Percentiles rank a stretch among this genome's conserved stretches.
Evolutionary conservation across 1,140 invertebrate species (phyloP).

Genomic region (Anastrepha ludens): DNA sequence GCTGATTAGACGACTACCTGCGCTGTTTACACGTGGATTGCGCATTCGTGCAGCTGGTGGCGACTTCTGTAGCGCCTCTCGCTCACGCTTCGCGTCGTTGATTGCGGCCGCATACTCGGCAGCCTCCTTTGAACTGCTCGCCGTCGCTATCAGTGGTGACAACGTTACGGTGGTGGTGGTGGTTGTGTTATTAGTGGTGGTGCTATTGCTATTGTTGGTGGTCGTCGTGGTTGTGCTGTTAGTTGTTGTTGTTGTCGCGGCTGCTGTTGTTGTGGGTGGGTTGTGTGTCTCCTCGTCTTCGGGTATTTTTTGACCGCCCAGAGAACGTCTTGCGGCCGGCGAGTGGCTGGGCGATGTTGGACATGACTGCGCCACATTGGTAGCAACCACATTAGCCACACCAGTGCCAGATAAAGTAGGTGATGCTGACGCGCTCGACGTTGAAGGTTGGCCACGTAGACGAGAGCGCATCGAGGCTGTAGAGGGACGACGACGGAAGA

Average conservation of each 20-base stretch:
- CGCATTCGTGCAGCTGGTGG: constrained; percentile 21
- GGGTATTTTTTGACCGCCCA: constrained; percentile 68
- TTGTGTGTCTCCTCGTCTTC: constrained; percentile 65
- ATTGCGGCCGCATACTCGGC: constrained; percentile 58
- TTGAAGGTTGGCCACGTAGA: constrained; percentile 62
- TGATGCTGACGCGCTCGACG: constrained; percentile 58
- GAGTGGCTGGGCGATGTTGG: constrained; percentile 72
- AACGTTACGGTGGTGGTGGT: background rate
- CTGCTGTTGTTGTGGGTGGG: constrained; percentile 64
- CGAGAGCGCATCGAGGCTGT: constrained; percentile 65
- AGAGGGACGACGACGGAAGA: constrained; percentile 75
- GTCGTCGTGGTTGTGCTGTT: constrained; percentile 29
- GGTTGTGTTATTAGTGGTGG: constrained; percentile 60
- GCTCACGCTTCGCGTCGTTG: constrained; percentile 31
- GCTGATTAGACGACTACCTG: constrained; percentile 61
- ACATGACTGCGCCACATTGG: constrained; percentile 62
- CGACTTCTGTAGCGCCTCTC: constrained; percentile 50
- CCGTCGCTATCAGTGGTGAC: constrained; percentile 19
- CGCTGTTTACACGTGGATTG: constrained; percentile 63
- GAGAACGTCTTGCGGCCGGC: constrained; percentile 62
- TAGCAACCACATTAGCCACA: constrained; percentile 30
- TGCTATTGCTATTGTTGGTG: constrained; percentile 56
- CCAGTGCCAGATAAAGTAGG: constrained; percentile 56
- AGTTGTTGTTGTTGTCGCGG: background rate
- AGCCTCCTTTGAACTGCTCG: constrained; percentile 55